Conservation (phyloP, 2,888 invertebrate species). For the Heliconius charithonia region DNA sequence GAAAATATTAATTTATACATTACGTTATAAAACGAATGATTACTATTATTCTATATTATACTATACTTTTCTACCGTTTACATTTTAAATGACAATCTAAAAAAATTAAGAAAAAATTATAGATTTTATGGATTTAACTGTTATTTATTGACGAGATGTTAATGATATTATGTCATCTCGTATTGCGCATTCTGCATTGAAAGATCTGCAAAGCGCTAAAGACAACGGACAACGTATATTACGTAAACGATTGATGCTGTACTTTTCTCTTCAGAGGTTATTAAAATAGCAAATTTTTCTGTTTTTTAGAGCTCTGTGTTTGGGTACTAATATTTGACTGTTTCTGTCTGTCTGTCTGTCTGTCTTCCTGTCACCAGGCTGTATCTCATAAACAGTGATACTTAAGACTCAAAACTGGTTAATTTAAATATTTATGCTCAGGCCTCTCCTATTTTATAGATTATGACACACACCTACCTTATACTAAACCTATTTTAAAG, state of each 20-base stretch:
- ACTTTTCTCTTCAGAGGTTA: neutral
- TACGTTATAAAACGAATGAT: neutral
- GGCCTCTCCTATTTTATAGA: too few relatives aligned
- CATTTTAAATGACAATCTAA: neutral
- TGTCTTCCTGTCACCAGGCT: too few relatives aligned
- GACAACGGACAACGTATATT: conserved; percentile 7
- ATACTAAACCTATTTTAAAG: too few relatives aligned
- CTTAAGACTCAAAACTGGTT: too few relatives aligned
- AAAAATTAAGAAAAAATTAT: neutral
- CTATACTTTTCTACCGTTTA: neutral
- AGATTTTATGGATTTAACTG: too few relatives aligned
- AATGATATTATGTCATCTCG: conserved; percentile 8
- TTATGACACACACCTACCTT: too few relatives aligned
- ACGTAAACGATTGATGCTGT: conserved; percentile 10
- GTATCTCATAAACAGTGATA: too few relatives aligned
- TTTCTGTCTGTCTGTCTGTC: too few relatives aligned
- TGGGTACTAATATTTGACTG: too few relatives aligned
- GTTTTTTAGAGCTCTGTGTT: too few relatives aligned
- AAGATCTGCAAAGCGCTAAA: conserved; percentile 38
- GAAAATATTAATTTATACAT: neutral
- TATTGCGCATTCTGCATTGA: conserved; percentile 40
- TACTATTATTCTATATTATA: neutral
- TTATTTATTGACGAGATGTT: too few relatives aligned
- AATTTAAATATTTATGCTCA: too few relatives aligned
- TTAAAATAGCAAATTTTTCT: neutral